phyloP scores from a whole-genome alignment of 2,888 invertebrate genomes.

The Salpingus planirostris region DNA sequence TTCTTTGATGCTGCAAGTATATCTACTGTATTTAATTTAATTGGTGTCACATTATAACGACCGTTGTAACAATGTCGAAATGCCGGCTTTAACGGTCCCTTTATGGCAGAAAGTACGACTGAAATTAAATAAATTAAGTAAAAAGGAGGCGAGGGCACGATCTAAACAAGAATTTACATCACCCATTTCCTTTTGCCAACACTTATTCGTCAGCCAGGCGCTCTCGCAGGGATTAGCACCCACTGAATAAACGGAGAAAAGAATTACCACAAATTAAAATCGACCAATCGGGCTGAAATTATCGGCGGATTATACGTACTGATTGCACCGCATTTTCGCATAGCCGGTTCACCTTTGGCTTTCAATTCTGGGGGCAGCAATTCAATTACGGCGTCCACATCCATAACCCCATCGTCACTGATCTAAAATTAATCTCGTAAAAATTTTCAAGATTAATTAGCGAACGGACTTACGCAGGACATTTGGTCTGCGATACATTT shows the following conservation, averaged over 20 bases:
- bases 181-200: slow-evolving; percentile 11
- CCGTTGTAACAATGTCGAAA: too few species aligned
- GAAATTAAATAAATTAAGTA: not conserved
- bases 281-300: slow-evolving; percentile 17
- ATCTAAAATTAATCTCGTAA: not conserved
- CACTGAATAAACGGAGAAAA: too few species aligned
- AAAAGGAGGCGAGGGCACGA: not conserved
- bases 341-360: slow-evolving; percentile 24
- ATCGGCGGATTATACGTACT: not conserved
- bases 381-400: slow-evolving; percentile 36
- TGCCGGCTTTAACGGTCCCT: too few species aligned
- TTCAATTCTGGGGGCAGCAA: slow-evolving; percentile 35
- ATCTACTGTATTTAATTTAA: too few species aligned
- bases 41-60: too few species aligned
- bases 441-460: not conserved
- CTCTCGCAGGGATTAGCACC: slow-evolving; percentile 32
- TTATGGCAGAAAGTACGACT: not conserved
- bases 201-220: slow-evolving; percentile 34
- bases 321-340: slow-evolving; percentile 30
- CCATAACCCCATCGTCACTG: slow-evolving; percentile 27
- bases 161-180: too few species aligned
- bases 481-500: slow-evolving; percentile 32
- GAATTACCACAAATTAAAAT: too few species aligned
- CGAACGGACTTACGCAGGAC: slow-evolving; percentile 28
- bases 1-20: too few species aligned